Evolutionary conservation across 1,140 invertebrate genomes (phyloP).

Genomic region (Apis cerana): DNA sequence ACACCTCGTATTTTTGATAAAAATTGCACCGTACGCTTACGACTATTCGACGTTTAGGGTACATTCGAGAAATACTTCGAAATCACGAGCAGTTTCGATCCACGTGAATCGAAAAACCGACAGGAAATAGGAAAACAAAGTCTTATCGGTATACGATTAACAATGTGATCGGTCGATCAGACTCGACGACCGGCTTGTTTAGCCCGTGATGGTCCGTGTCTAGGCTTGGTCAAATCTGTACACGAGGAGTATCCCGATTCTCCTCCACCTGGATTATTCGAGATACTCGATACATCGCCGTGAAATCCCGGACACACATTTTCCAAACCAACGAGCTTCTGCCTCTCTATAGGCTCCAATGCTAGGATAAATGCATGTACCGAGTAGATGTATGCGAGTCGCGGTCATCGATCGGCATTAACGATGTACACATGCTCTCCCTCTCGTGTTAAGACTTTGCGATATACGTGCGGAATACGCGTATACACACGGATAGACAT

Average conservation of each 20-base stretch:
- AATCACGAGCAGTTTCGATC: too few species aligned
- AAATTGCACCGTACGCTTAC: too few species aligned
- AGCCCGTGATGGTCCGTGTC: constrained; percentile 9
- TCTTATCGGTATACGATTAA: constrained; percentile 13
- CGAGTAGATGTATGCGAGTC: constrained; percentile 23
- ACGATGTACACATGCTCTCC: constrained; percentile 26
- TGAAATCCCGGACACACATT: constrained; percentile 48
- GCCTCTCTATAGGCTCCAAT: constrained; percentile 8
- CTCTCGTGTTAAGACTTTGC: constrained; percentile 21
- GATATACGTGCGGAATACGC: background rate
- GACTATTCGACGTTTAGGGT: too few species aligned
- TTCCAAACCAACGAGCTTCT: constrained; percentile 38
- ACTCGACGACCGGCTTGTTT: background rate
- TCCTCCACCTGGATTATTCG: constrained; percentile 44
- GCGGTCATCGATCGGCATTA: constrained; percentile 44
- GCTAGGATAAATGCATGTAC: constrained; percentile 19
- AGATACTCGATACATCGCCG: constrained; percentile 38
- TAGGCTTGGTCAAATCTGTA: constrained; percentile 1
- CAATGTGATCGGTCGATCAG: constrained; percentile 30
- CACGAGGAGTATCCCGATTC: constrained; percentile 12
- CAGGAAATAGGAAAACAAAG: background rate
- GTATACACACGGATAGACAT: constrained; percentile 12
- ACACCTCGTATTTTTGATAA: too few species aligned
- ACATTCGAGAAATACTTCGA: too few species aligned
- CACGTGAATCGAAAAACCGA: too few species aligned